These are phyloP conservation scores for Camelus dromedarius DNA, from an alignment of 2,113 vertebrate genomes.

Conservation along the genomic window DNA sequence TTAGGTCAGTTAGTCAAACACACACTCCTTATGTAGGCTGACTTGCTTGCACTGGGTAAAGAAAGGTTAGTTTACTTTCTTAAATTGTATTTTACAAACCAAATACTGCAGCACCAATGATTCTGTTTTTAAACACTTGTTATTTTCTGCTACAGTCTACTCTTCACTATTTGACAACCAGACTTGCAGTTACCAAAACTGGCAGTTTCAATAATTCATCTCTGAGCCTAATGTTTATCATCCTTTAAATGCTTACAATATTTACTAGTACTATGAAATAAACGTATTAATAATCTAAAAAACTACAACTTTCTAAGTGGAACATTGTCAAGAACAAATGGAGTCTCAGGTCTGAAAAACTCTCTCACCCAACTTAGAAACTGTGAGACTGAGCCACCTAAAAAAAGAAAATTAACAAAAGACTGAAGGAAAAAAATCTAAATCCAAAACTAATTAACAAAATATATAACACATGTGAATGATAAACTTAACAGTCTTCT, in stretches of 20 bases:
- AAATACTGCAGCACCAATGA: slow-evolving; percentile 1
- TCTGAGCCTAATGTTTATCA: slow-evolving; percentile 44
- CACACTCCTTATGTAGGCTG: not conserved
- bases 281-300: slow-evolving; percentile 19
- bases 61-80: slow-evolving; percentile 33
- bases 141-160: slow-evolving; percentile 10
- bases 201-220: not conserved
- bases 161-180: not conserved
- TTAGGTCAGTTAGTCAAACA: not conserved
- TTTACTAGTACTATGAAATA: not conserved
- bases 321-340: slow-evolving; percentile 4
- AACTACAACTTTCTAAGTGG: not conserved
- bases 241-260: not conserved
- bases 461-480: slow-evolving; percentile 42
- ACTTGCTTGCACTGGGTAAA: not conserved
- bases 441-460: slow-evolving; percentile 54
- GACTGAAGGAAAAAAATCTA: slow-evolving; percentile 1
- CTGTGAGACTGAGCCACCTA: not conserved
- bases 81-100: slow-evolving; percentile 57
- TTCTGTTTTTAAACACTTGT: not conserved
- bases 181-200: not conserved
- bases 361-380: slow-evolving; percentile 50
- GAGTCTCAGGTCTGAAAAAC: not conserved
- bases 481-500: slow-evolving; percentile 50
- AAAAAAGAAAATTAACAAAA: slow-evolving; percentile 44